phyloP scores from a whole-genome alignment of 2,888 invertebrate genomes.

The Clivina fossor region DNA sequence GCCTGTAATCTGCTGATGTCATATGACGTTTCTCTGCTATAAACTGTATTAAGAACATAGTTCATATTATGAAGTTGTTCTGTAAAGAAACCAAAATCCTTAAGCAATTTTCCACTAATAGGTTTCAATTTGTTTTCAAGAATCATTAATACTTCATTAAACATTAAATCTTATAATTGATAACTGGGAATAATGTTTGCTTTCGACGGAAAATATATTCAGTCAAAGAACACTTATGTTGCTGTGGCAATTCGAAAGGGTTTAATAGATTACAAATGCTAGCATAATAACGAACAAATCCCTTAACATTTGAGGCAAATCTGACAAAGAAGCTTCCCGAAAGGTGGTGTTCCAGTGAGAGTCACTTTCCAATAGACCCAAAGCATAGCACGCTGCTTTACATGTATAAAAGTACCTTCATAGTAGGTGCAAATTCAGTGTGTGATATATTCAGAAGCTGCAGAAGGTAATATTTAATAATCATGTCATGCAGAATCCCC shows the following conservation, averaged over 20 bases:
- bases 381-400: too few relatives aligned
- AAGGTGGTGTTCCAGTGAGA: not conserved
- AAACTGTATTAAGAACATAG: too few relatives aligned
- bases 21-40: too few relatives aligned
- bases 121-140: slow-evolving; percentile 36
- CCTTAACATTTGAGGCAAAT: not conserved
- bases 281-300: slow-evolving; percentile 29
- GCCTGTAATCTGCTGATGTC: too few relatives aligned
- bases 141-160: slow-evolving; percentile 35
- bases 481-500: too few relatives aligned
- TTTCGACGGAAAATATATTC: not conserved
- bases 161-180: slow-evolving; percentile 30
- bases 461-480: too few relatives aligned
- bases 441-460: too few relatives aligned
- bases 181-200: not conserved
- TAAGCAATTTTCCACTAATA: too few relatives aligned
- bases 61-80: too few relatives aligned
- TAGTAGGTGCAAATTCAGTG: too few relatives aligned
- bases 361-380: not conserved
- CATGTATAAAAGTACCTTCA: too few relatives aligned
- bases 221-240: slow-evolving; percentile 36
- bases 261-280: slow-evolving; percentile 39
- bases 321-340: slow-evolving; percentile 24
- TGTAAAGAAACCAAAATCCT: too few relatives aligned
- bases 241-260: slow-evolving; percentile 40